These are phyloP conservation scores for Rynchops niger DNA, from an alignment of 2,113 vertebrate genomes.

Conservation along the genomic window DNA sequence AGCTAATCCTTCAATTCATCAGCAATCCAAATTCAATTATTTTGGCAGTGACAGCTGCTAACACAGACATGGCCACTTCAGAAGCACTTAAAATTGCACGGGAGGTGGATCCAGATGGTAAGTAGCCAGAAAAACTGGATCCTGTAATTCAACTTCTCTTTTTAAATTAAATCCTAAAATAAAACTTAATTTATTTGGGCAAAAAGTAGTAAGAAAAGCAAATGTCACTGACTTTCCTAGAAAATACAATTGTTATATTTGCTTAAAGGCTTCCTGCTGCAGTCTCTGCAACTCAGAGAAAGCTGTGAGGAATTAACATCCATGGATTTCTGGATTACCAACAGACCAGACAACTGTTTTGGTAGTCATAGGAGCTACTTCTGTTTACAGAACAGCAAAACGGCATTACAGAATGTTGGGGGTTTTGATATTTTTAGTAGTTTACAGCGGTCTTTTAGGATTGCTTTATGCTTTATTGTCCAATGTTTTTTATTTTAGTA, in stretches of 20 bases:
- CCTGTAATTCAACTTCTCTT: not conserved
- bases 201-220: not conserved
- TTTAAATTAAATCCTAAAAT: not conserved
- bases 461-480: not conserved
- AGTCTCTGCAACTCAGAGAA: not conserved
- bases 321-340: not conserved
- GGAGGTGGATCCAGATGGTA: slow-evolving; percentile 95
- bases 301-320: not conserved
- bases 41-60: slow-evolving; percentile 95
- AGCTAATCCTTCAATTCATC: slow-evolving; percentile 93
- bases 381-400: not conserved
- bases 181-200: not conserved
- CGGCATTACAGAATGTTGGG: not conserved
- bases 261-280: not conserved
- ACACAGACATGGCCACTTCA: slow-evolving; percentile 98
- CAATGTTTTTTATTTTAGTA: not conserved
- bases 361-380: not conserved
- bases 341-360: not conserved
- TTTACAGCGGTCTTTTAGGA: not conserved
- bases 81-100: slow-evolving; percentile 96
- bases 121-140: slow-evolving; percentile 8
- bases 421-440: not conserved
- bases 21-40: slow-evolving; percentile 98
- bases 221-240: not conserved
- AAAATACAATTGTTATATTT: not conserved